Conservation (phyloP, 2,113 vertebrate species). For the Laticauda colubrina region DNA sequence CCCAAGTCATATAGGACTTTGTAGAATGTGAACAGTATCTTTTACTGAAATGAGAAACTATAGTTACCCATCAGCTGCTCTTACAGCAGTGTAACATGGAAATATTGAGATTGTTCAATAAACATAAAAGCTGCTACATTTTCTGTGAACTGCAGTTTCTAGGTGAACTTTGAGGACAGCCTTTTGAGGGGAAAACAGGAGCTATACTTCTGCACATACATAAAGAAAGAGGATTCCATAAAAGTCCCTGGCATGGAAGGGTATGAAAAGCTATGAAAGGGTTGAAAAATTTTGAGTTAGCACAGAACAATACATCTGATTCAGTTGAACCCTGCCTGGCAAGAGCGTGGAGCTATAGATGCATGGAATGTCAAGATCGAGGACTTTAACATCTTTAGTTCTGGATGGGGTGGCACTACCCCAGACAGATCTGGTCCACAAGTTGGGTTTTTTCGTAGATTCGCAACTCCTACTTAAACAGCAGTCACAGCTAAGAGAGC, state of each 20-base stretch:
- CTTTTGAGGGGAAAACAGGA: not conserved
- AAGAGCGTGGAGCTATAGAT: not conserved
- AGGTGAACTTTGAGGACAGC: not conserved
- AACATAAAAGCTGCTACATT: not conserved
- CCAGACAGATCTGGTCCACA: not conserved
- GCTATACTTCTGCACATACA: not conserved
- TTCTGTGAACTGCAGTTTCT: not conserved
- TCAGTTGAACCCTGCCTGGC: not conserved
- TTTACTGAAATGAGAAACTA: not conserved
- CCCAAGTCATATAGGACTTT: not conserved
- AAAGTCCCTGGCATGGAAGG: not conserved
- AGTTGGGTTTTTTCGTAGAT: not conserved
- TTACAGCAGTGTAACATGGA: not conserved
- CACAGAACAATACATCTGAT: not conserved
- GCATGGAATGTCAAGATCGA: not conserved
- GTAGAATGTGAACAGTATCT: not conserved
- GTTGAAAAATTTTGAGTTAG: not conserved
- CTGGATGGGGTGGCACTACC: not conserved
- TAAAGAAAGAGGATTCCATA: not conserved
- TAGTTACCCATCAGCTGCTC: not conserved
- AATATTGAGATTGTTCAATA: not conserved
- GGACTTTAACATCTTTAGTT: not conserved
- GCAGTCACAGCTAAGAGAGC: not conserved
- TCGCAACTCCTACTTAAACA: not conserved
- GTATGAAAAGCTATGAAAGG: not conserved